These are phyloP conservation scores for Beaufortia kweichowensis DNA, from an alignment of 2,113 vertebrate genomes.

Conservation along the genomic window DNA sequence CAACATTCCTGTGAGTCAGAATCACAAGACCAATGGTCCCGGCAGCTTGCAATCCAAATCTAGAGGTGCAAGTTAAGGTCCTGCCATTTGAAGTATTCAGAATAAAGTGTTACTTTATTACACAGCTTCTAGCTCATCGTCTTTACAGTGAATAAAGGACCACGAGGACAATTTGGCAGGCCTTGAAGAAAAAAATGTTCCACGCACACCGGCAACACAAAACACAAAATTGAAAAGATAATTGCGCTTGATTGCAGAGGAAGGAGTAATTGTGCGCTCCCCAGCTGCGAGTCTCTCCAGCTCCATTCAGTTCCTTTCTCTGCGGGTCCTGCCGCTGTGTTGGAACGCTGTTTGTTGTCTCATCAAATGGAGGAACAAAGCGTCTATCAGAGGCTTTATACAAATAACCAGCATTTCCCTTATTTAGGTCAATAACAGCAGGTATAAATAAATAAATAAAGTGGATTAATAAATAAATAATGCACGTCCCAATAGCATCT, in stretches of 20 bases:
- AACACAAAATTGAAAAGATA: slow-evolving; percentile 36
- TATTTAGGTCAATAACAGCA: slow-evolving; percentile 39
- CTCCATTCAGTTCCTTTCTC: slow-evolving; percentile 44
- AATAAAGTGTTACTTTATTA: neutral
- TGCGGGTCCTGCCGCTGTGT: neutral
- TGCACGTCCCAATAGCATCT: neutral
- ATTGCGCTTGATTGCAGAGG: slow-evolving; percentile 49
- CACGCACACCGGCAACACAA: slow-evolving; percentile 1
- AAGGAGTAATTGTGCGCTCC: slow-evolving; percentile 45
- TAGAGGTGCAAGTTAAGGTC: slow-evolving; percentile 31
- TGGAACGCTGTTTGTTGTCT: slow-evolving; percentile 35
- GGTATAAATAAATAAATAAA: slow-evolving; percentile 19
- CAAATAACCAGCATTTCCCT: slow-evolving; percentile 34
- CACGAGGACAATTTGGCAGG: neutral
- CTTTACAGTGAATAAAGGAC: neutral
- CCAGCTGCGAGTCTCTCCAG: slow-evolving; percentile 42
- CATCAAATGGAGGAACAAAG: slow-evolving; percentile 33
- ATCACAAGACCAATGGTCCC: neutral
- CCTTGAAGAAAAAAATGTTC: neutral
- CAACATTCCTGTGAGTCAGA: slow-evolving; percentile 29
- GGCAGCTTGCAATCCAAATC: slow-evolving; percentile 34
- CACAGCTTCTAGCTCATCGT: neutral
- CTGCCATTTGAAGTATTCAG: slow-evolving; percentile 20
- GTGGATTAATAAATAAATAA: too few species aligned
- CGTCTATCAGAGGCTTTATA: slow-evolving; percentile 16